These are phyloP conservation scores for Abscondita cerata DNA, from an alignment of 2,888 invertebrate genomes.

Conservation along the genomic window DNA sequence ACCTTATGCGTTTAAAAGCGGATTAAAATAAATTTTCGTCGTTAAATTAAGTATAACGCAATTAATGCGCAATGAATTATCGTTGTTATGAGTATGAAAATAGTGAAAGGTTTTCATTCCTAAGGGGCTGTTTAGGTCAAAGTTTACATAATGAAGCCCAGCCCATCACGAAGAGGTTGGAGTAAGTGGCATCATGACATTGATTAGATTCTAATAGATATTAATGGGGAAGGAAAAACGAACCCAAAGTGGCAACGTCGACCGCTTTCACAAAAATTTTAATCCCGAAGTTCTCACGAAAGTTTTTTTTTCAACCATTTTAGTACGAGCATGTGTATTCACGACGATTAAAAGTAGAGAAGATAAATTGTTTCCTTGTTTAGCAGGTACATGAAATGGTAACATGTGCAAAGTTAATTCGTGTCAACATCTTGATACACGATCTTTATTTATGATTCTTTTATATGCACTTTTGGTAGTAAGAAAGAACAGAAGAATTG, in stretches of 20 bases:
- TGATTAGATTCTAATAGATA: slow-evolving; percentile 14
- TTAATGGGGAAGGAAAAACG: not conserved
- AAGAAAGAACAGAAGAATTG: too few species aligned
- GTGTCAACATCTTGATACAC: slow-evolving; percentile 12
- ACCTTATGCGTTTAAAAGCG: not conserved
- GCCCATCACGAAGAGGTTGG: slow-evolving; percentile 13
- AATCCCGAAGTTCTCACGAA: slow-evolving; percentile 2
- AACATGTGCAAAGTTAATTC: slow-evolving; percentile 12
- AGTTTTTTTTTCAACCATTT: slow-evolving; percentile 8
- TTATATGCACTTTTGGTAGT: slow-evolving; percentile 8
- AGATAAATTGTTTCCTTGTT: slow-evolving; percentile 12
- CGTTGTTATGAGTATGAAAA: not conserved
- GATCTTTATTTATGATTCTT: slow-evolving; percentile 10
- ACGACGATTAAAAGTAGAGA: slow-evolving; percentile 1
- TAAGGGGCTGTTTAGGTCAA: slow-evolving; percentile 37
- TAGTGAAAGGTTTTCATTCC: slow-evolving; percentile 26
- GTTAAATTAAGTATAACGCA: not conserved
- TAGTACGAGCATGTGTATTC: slow-evolving; percentile 1
- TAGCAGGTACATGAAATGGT: slow-evolving; percentile 12
- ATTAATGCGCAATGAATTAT: not conserved
- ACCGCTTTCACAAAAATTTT: not conserved
- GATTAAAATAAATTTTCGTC: not conserved
- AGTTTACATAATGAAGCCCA: slow-evolving; percentile 34
- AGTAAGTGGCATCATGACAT: slow-evolving; percentile 3
- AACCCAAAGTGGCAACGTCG: not conserved